Evolutionary conservation across 2,113 vertebrate species (phyloP).

Genomic region (Sceloporus undulatus): DNA sequence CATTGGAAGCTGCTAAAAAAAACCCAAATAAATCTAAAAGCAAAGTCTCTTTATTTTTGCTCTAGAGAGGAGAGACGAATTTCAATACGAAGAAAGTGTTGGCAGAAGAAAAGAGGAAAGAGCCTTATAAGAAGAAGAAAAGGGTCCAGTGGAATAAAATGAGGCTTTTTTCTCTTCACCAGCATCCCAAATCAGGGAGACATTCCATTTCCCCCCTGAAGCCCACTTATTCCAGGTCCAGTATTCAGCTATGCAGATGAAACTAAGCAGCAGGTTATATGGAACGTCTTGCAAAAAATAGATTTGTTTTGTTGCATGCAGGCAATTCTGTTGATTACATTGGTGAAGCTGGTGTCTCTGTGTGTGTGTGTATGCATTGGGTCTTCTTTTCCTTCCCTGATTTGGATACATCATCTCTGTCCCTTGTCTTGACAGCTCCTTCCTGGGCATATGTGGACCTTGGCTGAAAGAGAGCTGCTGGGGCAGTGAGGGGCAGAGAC

Average conservation of each 20-base stretch:
- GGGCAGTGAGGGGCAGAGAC: constrained; percentile 67
- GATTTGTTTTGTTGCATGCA: constrained; percentile 50
- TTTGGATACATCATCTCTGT: constrained; percentile 62
- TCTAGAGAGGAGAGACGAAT: too few species aligned
- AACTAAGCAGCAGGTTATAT: constrained; percentile 6
- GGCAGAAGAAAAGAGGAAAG: too few species aligned
- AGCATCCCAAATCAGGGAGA: too few species aligned
- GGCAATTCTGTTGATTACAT: constrained; percentile 46
- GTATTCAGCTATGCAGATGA: constrained; percentile 30
- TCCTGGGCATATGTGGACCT: constrained; percentile 67
- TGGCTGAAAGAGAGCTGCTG: constrained; percentile 68
- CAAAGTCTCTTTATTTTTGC: too few species aligned
- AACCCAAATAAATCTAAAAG: too few species aligned
- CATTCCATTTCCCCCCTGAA: too few species aligned
- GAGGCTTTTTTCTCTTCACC: neutral
- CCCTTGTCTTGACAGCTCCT: constrained; percentile 75
- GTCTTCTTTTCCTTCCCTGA: constrained; percentile 51
- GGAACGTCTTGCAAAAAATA: constrained; percentile 34
- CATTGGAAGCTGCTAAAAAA: too few species aligned
- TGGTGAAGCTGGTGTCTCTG: constrained; percentile 39
- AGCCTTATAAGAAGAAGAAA: too few species aligned
- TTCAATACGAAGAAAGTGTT: too few species aligned
- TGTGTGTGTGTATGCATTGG: neutral
- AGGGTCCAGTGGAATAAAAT: neutral
- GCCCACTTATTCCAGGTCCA: neutral